Conservation (phyloP, 2,888 invertebrate species). For the Lithophane ornitopus region DNA sequence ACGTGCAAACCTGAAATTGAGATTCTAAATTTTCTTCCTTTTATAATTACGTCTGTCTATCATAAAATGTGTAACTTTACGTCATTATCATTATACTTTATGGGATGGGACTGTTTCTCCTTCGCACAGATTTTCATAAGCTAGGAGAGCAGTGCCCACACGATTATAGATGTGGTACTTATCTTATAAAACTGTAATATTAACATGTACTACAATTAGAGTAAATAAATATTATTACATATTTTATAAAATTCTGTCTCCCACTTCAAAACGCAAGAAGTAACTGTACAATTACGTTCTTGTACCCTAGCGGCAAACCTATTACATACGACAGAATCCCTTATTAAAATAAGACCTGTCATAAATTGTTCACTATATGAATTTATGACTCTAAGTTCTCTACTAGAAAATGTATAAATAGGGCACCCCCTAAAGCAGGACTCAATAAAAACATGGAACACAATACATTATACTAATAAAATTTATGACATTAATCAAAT, state of each 20-base stretch:
- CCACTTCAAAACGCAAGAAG: not conserved
- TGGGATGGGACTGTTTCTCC: not conserved
- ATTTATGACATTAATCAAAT: conserved; percentile 53
- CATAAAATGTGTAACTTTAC: not conserved
- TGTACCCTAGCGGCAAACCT: not conserved
- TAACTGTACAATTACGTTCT: not conserved
- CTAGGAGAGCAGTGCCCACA: not conserved
- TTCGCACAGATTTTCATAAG: not conserved
- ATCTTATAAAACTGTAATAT: not conserved
- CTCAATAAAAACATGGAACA: conserved; percentile 8
- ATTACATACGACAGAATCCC: not conserved
- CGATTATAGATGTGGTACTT: not conserved
- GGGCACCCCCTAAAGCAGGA: conserved; percentile 10
- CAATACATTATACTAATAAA: conserved; percentile 29
- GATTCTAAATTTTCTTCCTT: not conserved
- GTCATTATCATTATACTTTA: not conserved
- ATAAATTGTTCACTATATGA: conserved; percentile 10
- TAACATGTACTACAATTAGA: not conserved
- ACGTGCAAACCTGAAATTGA: not conserved
- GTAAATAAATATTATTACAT: too few species aligned
- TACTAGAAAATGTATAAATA: not conserved
- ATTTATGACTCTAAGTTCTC: conserved; percentile 11
- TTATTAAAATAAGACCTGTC: not conserved
- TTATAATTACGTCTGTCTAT: not conserved
- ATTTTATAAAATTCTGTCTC: too few species aligned